Evolutionary conservation across 2,888 invertebrate species (phyloP).

Genomic region (Alviniconcha strummeri): DNA sequence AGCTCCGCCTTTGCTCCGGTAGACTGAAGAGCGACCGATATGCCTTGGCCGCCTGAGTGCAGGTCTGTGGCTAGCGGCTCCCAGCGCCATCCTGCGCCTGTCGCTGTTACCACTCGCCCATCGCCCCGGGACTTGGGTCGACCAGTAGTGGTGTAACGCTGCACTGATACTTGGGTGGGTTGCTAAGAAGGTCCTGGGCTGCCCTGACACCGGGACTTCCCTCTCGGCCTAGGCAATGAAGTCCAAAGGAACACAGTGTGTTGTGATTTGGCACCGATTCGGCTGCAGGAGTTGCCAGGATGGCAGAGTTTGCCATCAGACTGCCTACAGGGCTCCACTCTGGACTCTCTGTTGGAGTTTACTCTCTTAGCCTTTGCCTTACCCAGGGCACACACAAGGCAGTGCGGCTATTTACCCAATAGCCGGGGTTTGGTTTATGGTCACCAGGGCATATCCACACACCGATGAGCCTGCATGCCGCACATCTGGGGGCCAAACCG

Average conservation of each 20-base stretch:
- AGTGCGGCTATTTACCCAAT: neutral
- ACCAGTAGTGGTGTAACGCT: too few species aligned
- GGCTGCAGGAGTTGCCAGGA: too few species aligned
- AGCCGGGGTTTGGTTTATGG: neutral
- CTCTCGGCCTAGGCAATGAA: too few species aligned
- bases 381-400: neutral
- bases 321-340: too few species aligned
- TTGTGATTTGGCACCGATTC: too few species aligned
- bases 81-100: neutral
- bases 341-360: too few species aligned
- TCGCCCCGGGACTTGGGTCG: neutral
- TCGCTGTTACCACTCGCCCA: neutral
- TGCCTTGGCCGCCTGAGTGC: neutral
- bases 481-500: neutral
- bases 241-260: too few species aligned
- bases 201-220: too few species aligned
- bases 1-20: neutral
- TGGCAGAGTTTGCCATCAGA: too few species aligned
- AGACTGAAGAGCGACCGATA: neutral
- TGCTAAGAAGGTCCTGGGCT: too few species aligned
- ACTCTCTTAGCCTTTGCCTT: neutral
- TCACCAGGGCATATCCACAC: neutral
- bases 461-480: neutral
- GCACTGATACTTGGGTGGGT: too few species aligned
- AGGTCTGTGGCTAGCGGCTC: constrained; percentile 2